Evolutionary conservation across 2,113 vertebrate species (phyloP), one percentile per base, ranked within the genome.

Genomic region (Mobula birostris): DNA sequence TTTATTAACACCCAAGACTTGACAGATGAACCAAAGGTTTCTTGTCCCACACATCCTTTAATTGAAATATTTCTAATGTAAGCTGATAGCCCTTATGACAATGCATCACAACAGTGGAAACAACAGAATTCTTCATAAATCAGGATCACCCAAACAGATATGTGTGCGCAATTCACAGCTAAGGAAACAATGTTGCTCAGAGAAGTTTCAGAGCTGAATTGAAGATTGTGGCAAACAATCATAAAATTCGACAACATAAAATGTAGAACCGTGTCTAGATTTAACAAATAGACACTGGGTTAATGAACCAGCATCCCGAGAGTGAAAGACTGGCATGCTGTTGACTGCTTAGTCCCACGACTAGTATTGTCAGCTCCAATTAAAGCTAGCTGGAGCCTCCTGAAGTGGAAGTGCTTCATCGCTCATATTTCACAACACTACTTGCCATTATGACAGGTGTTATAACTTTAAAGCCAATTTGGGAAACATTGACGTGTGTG

Each of bases 1-100:
- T 93, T 76, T 74, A 93, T 93, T 93, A 93, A 93, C 56, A 87
- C 66, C 7, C 7, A 70, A 12, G 70, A 68, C 63, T 36, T n/a
- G 32, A 36, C 36, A 27, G 21, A 32, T 90, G 68, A 76, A 74
- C 19, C 9, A 72, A 74, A 93, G 40, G 40, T 76, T 74, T 21
- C 70, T 93, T 70, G 88, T 58, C 56, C 63, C 32, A 36, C 90
- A 48, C 91, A 76, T 40, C 36, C 91, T 76, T 74, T 48, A 48
- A 93, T 74, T 93, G 74, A 74, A 93, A 9, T 74, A 40, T 76
- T 74, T 40, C 12, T 48, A 74, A 74, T 74, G 70, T 93, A 0
- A 11, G 24, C 91, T 74, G 24, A 56, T 5, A 7, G 48, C 74
- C 11, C n/a, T 72, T 48, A 74, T 40, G 40, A 9, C 21, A 56